phyloP scores from a whole-genome alignment of 2,113 vertebrate species.

The Elgaria multicarinata region DNA sequence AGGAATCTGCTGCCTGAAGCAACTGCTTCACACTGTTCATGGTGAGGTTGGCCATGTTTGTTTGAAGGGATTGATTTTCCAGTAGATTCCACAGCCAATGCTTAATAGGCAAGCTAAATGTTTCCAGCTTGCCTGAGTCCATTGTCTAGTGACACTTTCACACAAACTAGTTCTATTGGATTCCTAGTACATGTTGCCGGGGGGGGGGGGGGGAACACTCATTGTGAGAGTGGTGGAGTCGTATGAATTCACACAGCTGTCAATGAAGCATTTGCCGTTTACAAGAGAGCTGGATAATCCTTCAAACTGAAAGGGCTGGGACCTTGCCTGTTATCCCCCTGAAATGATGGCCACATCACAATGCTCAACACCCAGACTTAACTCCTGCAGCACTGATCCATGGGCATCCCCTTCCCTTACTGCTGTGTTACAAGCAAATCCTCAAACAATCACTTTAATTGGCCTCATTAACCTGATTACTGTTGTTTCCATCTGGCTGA shows the following conservation, averaged over 20 bases:
- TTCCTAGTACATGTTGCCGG: background rate
- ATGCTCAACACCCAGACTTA: background rate
- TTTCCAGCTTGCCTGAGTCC: background rate
- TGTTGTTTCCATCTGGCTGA: conserved; percentile 42
- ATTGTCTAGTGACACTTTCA: background rate
- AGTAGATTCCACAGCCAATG: background rate
- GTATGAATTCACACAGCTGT: background rate
- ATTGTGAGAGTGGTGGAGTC: background rate
- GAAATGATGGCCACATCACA: conserved; percentile 2
- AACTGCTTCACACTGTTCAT: background rate
- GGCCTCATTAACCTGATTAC: conserved; percentile 70
- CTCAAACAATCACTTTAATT: conserved; percentile 65
- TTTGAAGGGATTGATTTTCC: background rate
- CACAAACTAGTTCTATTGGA: background rate
- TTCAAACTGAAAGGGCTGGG: background rate
- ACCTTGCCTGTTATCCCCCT: background rate
- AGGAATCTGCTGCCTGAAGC: background rate
- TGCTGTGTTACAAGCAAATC: conserved; percentile 44
- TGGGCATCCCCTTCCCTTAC: background rate
- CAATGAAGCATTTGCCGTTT: too few species aligned
- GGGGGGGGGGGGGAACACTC: background rate
- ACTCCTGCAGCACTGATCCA: background rate
- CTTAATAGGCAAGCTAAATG: background rate
- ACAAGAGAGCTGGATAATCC: background rate
- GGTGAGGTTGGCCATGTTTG: background rate